Base-by-base conservation (phyloP, 92 coral and sea anemone genomes). In the Isaurus tuberculatus region DNA sequence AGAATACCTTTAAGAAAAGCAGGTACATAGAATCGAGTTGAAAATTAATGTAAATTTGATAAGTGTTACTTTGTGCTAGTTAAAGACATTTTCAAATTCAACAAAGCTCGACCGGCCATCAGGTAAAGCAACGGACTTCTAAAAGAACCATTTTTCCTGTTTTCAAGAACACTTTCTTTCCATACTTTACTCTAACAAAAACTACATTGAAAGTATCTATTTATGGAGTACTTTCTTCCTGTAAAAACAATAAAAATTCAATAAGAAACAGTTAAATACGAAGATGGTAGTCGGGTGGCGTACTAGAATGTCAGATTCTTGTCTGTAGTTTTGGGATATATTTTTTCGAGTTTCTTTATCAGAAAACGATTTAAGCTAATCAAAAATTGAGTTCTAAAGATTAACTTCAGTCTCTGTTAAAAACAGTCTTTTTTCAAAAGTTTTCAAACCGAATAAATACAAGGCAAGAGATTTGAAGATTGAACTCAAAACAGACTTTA, bases 11-110 rank as follows among this genome's bases (percentile, higher is more conserved):
- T 61, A 55, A 77, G 69, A 57, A 77, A 75, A 77, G 68, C 82
- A 57, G 82, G 82, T 77, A 77, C 82, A 60, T 31, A 57, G 67
- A 26, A 4, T 55, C 9, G 51, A 51, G 42, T 17, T 31, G 29
- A 27, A 74, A 74, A 77, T 77, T 60, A 60, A 77, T 77, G 70
- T 77, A 77, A 77, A 77, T 57, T 77, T 77, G 69, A 77, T 77
- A 77, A 37, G 69, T 51, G 67, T 36, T 32, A 53, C 82, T 57
- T 77, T 77, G 49, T 31, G 49, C 69, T 77, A 57, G 82, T 77
- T 77, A 77, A 57, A 57, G 69, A 61, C 33, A 32, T 57, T 61
- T 55, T n/a, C 11, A 46, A 53, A 23, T 77, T 57, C 70, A 77
- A 77, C 82, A 77, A 77, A 37, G 48, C 44, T 44, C 20, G 16